Evolutionary conservation across 2,113 vertebrate species (phyloP).

Genomic region (Aix galericulata): DNA sequence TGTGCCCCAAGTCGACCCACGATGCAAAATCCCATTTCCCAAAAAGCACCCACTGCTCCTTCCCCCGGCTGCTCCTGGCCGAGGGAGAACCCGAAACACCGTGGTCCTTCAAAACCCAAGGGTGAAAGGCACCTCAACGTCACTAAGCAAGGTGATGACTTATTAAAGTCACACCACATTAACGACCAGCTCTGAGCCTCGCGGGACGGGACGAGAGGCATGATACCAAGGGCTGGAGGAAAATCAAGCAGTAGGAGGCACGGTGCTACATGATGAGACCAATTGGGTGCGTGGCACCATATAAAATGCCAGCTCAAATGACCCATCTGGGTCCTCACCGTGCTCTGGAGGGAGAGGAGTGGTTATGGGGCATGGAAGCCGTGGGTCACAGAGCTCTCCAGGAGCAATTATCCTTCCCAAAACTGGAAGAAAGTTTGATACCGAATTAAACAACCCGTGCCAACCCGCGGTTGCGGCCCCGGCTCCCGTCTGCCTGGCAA

Average conservation of each 20-base stretch:
- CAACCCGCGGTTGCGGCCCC: background rate
- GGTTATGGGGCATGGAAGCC: accelerated
- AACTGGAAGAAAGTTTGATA: background rate
- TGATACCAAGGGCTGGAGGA: background rate
- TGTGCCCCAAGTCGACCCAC: accelerated
- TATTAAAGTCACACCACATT: background rate
- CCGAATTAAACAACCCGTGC: background rate
- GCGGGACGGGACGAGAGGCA: accelerated
- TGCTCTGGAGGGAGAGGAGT: no score
- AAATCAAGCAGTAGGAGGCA: background rate
- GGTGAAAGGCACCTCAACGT: background rate
- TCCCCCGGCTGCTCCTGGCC: accelerated
- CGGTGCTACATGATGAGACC: accelerated
- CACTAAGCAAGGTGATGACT: background rate
- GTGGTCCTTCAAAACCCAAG: background rate
- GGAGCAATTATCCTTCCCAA: accelerated
- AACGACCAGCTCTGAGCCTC: background rate
- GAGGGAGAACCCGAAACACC: background rate
- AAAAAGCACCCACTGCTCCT: background rate
- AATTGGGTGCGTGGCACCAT: accelerated
- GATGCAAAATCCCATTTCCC: background rate
- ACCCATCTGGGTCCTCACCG: no score
- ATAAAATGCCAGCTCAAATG: background rate
- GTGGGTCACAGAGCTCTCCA: background rate
- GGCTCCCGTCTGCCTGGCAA: background rate